Base-by-base conservation (phyloP, 1,140 invertebrate genomes). In the Condylostylus longicornis region DNA sequence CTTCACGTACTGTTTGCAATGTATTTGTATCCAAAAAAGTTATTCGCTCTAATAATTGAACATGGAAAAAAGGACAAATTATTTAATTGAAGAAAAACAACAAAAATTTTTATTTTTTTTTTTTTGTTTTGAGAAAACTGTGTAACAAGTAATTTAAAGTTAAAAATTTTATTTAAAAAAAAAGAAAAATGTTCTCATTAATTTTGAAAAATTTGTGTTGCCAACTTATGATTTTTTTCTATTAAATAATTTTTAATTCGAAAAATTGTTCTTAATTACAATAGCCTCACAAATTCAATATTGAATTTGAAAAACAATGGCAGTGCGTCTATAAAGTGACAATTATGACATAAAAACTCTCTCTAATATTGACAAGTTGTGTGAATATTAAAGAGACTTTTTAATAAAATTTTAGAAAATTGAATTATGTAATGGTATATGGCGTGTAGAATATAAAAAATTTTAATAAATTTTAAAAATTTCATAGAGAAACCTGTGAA, bases 21-120 rank as follows among this genome's bases (percentile, higher is more conserved):
- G 50, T 49, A 21, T 54, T 54, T 14, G 66, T 66, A 40, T 68
- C 65, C 31, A 54, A 48, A 45, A 70, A 71, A 18, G 56, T 53
- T 42, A 66, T 64, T 47, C 56, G 60, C 42, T 62, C 63, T 64
- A 45, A 25, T 43, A 50, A 13, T 32, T 32, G 27, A 33, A 37
- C 29, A 13, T 18, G 32, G 17, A 20, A 31, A 23, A 29, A 19
- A 40, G 20, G 5, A 5, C 2, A 23, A 23, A 4, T 13, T 12
- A 21, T 2, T 2, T 37, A 13, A 33, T 19, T 14, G 7, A 12
- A 18, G 38, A 18, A 18, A 27, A 17, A 19, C 35, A 23, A 27
- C n/a, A 34, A 30, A 7, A 7, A 9, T 15, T 15, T 7, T 34
- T 31, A 7, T 8, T 31, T 18, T 18, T 33, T 33, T 6, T 18